Percentiles rank a stretch among this genome's conserved stretches.
phyloP scores from a whole-genome alignment of 2,113 vertebrate genomes.

The Pavo muticus region DNA sequence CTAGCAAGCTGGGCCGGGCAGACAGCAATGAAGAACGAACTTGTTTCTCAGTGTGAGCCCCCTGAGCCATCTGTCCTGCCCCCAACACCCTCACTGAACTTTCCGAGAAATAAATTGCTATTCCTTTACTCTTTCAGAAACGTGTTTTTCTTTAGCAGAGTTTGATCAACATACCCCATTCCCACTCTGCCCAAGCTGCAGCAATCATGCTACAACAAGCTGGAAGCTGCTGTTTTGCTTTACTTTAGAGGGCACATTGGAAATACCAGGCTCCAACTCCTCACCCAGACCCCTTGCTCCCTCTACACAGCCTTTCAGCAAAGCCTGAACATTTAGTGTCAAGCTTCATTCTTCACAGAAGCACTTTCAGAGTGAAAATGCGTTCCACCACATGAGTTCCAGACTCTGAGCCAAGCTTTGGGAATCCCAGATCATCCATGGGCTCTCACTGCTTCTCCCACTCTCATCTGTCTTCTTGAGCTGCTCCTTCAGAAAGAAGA shows the following conservation, averaged over 20 bases:
- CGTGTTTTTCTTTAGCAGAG: fast-evolving
- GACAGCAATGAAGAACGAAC: neutral
- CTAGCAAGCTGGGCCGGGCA: neutral
- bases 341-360: neutral
- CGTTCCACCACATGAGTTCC: fast-evolving
- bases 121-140: neutral
- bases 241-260: fast-evolving
- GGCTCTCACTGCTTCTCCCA: neutral
- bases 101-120: neutral
- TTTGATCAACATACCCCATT: neutral
- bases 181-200: neutral
- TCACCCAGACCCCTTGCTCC: neutral
- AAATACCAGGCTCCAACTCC: neutral
- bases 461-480: neutral
- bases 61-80: neutral
- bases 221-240: neutral
- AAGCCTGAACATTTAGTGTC: neutral
- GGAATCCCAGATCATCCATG: neutral
- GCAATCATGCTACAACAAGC: neutral
- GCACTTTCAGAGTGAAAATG: neutral
- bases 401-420: neutral
- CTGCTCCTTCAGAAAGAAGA: neutral
- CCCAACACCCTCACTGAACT: fast-evolving
- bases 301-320: neutral
- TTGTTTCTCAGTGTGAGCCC: neutral